Evolutionary conservation across 2,797 vertebrate genomes (phyloP), one percentile per base, ranked within the genome.

Genomic region (Rhinatrema bivittatum): DNA sequence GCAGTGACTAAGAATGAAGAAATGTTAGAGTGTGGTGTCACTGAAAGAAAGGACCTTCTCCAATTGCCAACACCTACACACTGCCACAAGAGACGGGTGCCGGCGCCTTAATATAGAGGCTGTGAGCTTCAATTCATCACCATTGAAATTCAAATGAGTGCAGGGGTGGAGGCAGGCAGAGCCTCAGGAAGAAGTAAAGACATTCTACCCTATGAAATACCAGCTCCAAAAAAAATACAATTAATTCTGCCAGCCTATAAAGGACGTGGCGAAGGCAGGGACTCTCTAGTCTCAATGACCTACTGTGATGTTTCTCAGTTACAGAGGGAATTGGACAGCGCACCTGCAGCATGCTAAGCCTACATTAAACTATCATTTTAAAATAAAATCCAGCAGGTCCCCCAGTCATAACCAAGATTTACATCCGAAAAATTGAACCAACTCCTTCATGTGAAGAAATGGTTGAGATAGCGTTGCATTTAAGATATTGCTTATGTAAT

Each of bases 61-160:
- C 56, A 70, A 75, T 72, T 66, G 68, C 62, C 56, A 76, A 59
- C 69, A 66, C 65, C 53, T 48, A 70, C 65, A 61, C 53, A 47
- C 58, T 49, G 53, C 44, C 71, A 46, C 47, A 63, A 62, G 50
- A 53, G 47, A 64, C 48, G 62, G 60, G 68, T 66, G 65, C 58
- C 66, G 56, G 68, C 63, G 66, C 50, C 53, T 62, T 52, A 57
- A 56, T 55, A 56, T 42, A 52, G n/a, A n/a, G 44, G 50, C 53
- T 76, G 56, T 66, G 39, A 46, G 42, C 60, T 69, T 60, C 41
- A 72, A 66, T 54, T 57, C 38, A 45, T 47, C 65, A 60, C 48
- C 54, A 70, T 19, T 76, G 70, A 71, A 74, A 79, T 70, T 70
- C 61, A 82, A 74, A 74, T 70, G 8, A 72, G 52, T 56, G 58